Evolutionary conservation across 2,113 vertebrate genomes (phyloP), one percentile per base, ranked within the genome.

Genomic region (Rhegmatorhina hoffmannsi): DNA sequence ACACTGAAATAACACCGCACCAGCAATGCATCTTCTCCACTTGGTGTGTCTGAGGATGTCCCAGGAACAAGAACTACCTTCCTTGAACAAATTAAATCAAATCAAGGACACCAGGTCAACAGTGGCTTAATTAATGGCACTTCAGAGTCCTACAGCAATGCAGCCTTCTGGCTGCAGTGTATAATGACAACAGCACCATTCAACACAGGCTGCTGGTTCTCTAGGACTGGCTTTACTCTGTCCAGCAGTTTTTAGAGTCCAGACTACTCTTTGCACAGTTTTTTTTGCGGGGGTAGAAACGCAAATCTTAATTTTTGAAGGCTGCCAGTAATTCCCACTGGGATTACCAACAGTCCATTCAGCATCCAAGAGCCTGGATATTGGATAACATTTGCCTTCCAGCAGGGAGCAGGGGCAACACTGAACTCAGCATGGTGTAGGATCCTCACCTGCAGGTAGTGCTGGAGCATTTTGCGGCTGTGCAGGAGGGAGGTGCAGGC

Each of bases 401-500:
- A 52, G 21, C 2, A 52, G 24, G 58, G 7, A 82, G 52, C 38
- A 63, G 0, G 2, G 23, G 34, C 33, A 62, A 58, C 25, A 28
- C 38, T 36, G 20, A 13, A 33, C 26, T 17, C 24, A 55, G 50
- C 16, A 12, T 50, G 46, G 53, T 23, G 77, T 17, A 33, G 23
- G 17, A 44, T 28, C 55, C 93, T 97, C 88, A 99, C 99, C 99
- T 99, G 99, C 49, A 99, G 96, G 96, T 99, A 99, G 98, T 99
- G 99, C 95, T 99, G 99, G 31, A 99, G 98, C 99, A 99, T 99
- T 97, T 99, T 99, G 86, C 99, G 99, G 97, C 99, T 99, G 95
- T 99, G 99, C 47, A 99, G 98, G 64, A 99, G 98, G 70, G 99
- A 99, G 5, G 99, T 99, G 85, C 99, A 99, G 74, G 99, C 99